Conservation (phyloP, 2,797 vertebrate genomes). For the Molossus alvarezi region DNA sequence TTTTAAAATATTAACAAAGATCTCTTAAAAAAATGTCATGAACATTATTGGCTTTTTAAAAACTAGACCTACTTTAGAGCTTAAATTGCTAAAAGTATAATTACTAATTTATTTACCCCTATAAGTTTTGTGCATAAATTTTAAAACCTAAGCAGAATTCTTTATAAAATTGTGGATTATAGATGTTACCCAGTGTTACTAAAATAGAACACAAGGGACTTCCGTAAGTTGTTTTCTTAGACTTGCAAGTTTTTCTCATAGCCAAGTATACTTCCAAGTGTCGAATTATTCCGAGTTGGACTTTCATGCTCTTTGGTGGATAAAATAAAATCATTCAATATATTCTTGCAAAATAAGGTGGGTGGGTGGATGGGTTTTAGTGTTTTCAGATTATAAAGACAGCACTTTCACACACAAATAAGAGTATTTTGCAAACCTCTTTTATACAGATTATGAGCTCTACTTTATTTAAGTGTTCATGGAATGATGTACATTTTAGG, state of each 20-base stretch:
- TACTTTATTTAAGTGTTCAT: constrained; percentile 77
- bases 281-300: constrained; percentile 58
- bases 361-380: constrained; percentile 35
- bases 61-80: constrained; percentile 66
- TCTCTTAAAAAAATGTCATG: constrained; percentile 70
- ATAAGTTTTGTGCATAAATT: constrained; percentile 73
- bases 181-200: constrained; percentile 47
- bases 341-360: constrained; percentile 71
- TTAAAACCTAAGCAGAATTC: constrained; percentile 61
- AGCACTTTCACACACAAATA: constrained; percentile 82
- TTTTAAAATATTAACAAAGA: constrained; percentile 78
- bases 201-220: constrained; percentile 64
- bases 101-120: constrained; percentile 71
- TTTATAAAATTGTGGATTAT: constrained; percentile 70
- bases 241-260: constrained; percentile 49
- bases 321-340: constrained; percentile 71
- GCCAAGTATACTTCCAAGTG: constrained; percentile 55
- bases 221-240: constrained; percentile 61
- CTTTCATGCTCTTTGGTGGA: constrained; percentile 52
- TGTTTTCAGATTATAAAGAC: constrained; percentile 77
- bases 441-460: constrained; percentile 81
- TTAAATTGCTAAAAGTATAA: constrained; percentile 68
- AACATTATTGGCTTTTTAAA: constrained; percentile 78
- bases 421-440: constrained; percentile 80
- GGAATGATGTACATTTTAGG: constrained; percentile 80